Conservation (phyloP, 2,888 invertebrate species). For the Drosophila affinis region DNA sequence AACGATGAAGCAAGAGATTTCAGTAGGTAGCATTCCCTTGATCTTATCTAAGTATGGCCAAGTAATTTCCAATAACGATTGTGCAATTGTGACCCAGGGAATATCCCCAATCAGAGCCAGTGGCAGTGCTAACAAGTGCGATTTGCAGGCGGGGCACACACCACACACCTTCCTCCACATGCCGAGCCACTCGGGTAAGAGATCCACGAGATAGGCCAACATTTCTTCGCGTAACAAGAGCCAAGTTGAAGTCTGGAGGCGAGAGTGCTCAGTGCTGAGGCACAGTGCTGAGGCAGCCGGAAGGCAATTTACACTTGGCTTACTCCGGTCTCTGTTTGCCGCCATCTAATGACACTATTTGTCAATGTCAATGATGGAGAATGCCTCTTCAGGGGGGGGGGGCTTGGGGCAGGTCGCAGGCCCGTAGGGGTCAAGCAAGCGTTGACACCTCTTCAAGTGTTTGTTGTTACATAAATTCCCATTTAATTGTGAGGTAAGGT, state of each 20-base stretch:
- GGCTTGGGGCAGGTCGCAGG: slow-evolving; percentile 41
- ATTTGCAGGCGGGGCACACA: slow-evolving; percentile 32
- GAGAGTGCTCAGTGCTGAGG: too few relatives aligned
- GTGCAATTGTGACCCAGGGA: slow-evolving; percentile 3
- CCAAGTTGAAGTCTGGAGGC: slow-evolving; percentile 57
- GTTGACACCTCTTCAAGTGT: slow-evolving; percentile 24
- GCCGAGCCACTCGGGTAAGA: slow-evolving; percentile 4
- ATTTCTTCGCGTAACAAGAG: slow-evolving; percentile 65
- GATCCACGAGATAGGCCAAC: slow-evolving; percentile 44
- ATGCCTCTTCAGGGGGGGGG: background rate
- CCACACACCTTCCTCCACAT: slow-evolving; percentile 24
- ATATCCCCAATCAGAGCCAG: slow-evolving; percentile 27
- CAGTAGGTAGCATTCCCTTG: slow-evolving; percentile 20
- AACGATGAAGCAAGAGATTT: slow-evolving; percentile 16
- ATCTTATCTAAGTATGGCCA: background rate
- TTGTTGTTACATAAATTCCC: slow-evolving; percentile 22
- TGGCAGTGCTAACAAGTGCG: slow-evolving; percentile 38
- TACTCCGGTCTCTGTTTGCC: slow-evolving; percentile 38
- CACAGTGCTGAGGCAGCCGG: slow-evolving; percentile 61
- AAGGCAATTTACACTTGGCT: slow-evolving; percentile 72
- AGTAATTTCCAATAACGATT: background rate
- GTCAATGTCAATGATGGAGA: slow-evolving; percentile 65
- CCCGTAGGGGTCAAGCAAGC: slow-evolving; percentile 66
- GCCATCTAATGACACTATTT: slow-evolving; percentile 68
- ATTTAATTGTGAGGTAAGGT: slow-evolving; percentile 3